phyloP scores from a whole-genome alignment of 2,113 vertebrate genomes.

The Speoplatyrhinus poulsoni region DNA sequence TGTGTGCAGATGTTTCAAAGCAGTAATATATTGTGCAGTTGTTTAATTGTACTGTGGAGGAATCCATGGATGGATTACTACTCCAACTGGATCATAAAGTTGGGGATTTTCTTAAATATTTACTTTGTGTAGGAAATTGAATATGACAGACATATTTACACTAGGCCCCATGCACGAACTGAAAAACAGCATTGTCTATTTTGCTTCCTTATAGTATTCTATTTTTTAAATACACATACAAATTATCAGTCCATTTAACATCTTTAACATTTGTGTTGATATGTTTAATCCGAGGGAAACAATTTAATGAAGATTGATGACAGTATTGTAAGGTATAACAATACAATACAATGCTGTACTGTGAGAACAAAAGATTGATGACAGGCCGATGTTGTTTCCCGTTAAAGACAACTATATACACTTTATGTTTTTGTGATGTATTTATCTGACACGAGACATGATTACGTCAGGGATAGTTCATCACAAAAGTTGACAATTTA shows the following conservation, averaged over 20 bases:
- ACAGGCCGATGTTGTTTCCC: not conserved
- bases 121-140: conserved; percentile 43
- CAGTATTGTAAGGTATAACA: not conserved
- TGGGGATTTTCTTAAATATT: conserved; percentile 41
- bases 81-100: conserved; percentile 55
- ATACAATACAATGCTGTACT: not conserved
- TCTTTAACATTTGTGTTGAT: not conserved
- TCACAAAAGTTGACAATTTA: too few species aligned
- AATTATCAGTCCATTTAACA: not conserved
- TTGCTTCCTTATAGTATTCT: conserved; percentile 16
- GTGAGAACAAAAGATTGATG: not conserved
- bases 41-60: conserved; percentile 57
- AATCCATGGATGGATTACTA: conserved; percentile 45
- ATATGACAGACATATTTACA: conserved; percentile 59
- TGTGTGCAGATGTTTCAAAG: conserved; percentile 56
- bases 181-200: conserved; percentile 19
- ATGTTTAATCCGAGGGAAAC: not conserved
- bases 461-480: not conserved
- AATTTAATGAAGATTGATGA: not conserved
- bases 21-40: conserved; percentile 53
- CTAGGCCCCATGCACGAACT: too few species aligned
- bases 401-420: too few species aligned
- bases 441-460: not conserved
- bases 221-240: not conserved
- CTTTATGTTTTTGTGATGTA: not conserved